Evolutionary conservation across 35 echinoderm and acorn worm species (phyloP), one percentile per base, ranked within the genome.

Genomic region (Chiridota heheva): DNA sequence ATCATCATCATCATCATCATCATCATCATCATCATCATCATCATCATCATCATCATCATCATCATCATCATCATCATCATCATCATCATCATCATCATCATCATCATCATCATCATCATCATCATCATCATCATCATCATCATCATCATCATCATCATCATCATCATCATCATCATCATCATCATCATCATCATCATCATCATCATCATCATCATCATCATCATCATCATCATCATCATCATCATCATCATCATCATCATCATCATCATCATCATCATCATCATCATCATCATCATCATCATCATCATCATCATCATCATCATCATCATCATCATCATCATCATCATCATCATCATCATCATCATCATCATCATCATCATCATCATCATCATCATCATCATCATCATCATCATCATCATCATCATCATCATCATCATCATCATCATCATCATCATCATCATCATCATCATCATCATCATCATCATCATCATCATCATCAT

Each of bases 1-100:
- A 65, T 65, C 61, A 65, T 65, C 61, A 65, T 65, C 61, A 65
- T 65, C 61, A 65, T 65, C 61, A 65, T 65, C 61, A 65, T 65
- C 61, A 65, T 65, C 61, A 65, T 65, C 61, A 65, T 65, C 61
- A 65, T 65, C 61, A 65, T 65, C 61, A 65, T 65, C 61, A 65
- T 65, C 61, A 65, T 65, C 61, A 65, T 65, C 61, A 65, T 65
- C 61, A 65, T 65, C 61, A 65, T 65, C 61, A 65, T 65, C 61
- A 65, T 65, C 61, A 65, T 65, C 61, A 65, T 65, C 61, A 65
- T 65, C 61, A 65, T 65, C 61, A 65, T 65, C 61, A 65, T 65
- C 61, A 65, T 65, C 61, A 65, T 65, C 61, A 65, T 65, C 61
- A 65, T 65, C 61, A 65, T 65, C 61, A 65, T 65, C 61, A 65